Evolutionary conservation across 2,888 invertebrate species (phyloP).

Genomic region (Parascotia fuliginaria): DNA sequence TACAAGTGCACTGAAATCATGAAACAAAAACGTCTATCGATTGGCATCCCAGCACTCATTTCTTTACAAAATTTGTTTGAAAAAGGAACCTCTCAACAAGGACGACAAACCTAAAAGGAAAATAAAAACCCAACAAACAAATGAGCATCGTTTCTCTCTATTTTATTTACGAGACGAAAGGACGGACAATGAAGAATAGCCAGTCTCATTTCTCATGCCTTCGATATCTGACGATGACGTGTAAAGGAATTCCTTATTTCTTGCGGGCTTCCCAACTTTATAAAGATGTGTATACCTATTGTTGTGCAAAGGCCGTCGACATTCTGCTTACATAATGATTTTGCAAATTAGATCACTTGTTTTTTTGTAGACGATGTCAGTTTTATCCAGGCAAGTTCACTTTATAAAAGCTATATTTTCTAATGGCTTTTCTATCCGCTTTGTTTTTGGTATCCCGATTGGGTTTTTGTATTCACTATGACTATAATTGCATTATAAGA

Average conservation of each 20-base stretch:
- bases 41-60: not conserved
- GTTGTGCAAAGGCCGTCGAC: not conserved
- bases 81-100: not conserved
- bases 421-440: not conserved
- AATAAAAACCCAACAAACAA: conserved; percentile 7
- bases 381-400: conserved; percentile 2
- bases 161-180: conserved; percentile 31
- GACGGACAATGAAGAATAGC: conserved; percentile 25
- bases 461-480: not conserved
- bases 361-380: not conserved
- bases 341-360: conserved; percentile 5
- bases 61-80: not conserved
- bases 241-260: conserved; percentile 27
- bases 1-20: not conserved
- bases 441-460: not conserved
- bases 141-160: conserved; percentile 11
- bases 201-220: conserved; percentile 26
- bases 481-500: not conserved
- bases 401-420: not conserved
- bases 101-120: not conserved
- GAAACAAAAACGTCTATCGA: not conserved
- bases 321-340: conserved; percentile 15
- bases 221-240: conserved; percentile 37
- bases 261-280: conserved; percentile 3
- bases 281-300: conserved; percentile 12